Base-by-base conservation (phyloP, 1,140 invertebrate genomes). In the Asbolus verrucosus region DNA sequence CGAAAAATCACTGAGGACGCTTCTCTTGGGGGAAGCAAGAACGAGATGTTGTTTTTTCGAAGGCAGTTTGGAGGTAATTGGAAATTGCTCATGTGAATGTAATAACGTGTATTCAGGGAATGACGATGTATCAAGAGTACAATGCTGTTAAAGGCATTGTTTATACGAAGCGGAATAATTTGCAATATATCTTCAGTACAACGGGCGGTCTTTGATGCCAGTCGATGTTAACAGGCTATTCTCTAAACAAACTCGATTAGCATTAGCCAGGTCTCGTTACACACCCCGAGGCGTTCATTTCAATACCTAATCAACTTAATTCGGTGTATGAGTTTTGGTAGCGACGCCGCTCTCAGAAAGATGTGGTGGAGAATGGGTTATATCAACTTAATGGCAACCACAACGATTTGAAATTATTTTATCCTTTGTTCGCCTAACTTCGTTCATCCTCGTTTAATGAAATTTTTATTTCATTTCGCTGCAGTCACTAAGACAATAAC, bases 261-360 rank as follows among this genome's bases (percentile, higher is more conserved):
- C 70, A 75, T 76, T 75, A 77, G 70, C 74, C 71, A 70, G 73
- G 72, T 77, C 71, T 74, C 73, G 73, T 76, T 75, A 63, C 70
- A 71, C 61, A 68, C 65, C 77, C 71, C 30, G 69, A 21, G 73
- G 76, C 72, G 36, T 69, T 78, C 73, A 76, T 78, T 78, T 76
- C 72, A 76, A 78, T 78, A 76, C 72, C 71, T 76, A 74, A 76
- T 75, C 72, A 38, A 74, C 67, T 78, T 71, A 76, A 71, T 75
- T 73, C 70, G 68, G 59, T 72, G 70, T 77, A 73, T 72, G 77
- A 76, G 72, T 77, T 76, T 75, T 74, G 72, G 76, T 78, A 76
- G 74, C 71, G 72, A 63, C 67, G 66, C 65, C 62, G 61, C 41
- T 24, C 8, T 19, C 30, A 65, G 70, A 75, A 75, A 73, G 72